Base-by-base conservation (phyloP, 2,888 invertebrate species). In the Andricus curvator region DNA sequence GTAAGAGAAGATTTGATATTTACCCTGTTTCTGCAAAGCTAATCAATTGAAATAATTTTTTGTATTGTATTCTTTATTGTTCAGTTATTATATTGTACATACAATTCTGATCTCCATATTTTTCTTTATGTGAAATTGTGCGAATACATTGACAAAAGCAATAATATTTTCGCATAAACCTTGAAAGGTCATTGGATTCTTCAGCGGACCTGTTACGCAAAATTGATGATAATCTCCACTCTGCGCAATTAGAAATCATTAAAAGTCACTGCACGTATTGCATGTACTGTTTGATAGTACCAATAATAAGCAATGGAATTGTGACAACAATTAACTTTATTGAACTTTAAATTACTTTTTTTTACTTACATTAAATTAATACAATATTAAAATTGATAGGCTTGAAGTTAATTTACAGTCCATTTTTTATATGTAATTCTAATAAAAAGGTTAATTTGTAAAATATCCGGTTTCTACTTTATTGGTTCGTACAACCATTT, bases 161-260 rank as follows among this genome's bases (percentile, higher is more conserved):
- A 70, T 70, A 70, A 70, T 70, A 70, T 70, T 70, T 70, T 70
- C 51, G 20, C 51, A 48, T 70, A 70, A 70, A 51, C 70, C 51
- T 70, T 51, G 51, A 51, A 48, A 25, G 70, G 51, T 70, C 70
- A 70, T 70, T 70, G 70, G 70, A 48, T 70, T 70, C 29, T 70
- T 29, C 29, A 70, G 48, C 70, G 51, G 51, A 70, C 48, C 70
- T 70, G 48, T 70, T 70, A 70, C 51, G 51, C 70, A 70, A 48
- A 70, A 68, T 67, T 70, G 48, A 70, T 70, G 48, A 70, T 25
- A 70, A 70, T 70, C 48, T 70, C 25, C 68, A 20, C 48, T 70
- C 68, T 51, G 17, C 68, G 68, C 68, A 44, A 70, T 70, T 29
- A 70, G 48, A 51, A 29, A 70, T 70, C 51, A 70, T 70, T 70